phyloP scores from a whole-genome alignment of 2,797 vertebrate species.

The Gephyroberyx darwinii region DNA sequence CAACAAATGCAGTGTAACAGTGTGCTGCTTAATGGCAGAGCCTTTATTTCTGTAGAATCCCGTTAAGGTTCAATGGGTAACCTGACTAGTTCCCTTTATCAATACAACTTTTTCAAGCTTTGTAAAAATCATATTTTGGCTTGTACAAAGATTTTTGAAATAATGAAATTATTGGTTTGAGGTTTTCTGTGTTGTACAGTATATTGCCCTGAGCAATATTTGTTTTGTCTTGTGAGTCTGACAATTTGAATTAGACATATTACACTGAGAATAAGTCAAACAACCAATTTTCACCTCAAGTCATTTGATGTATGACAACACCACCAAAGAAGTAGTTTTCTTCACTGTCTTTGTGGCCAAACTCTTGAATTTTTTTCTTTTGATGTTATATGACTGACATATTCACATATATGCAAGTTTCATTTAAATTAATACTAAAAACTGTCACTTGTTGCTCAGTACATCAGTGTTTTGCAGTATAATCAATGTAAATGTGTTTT shows the following conservation, averaged over 20 bases:
- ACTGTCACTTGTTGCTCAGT: conserved; percentile 24
- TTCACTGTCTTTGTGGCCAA: conserved; percentile 3
- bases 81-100: conserved; percentile 3
- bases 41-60: conserved; percentile 12
- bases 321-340: conserved; percentile 50
- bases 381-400: conserved; percentile 4
- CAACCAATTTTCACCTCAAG: conserved; percentile 57
- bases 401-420: conserved; percentile 19
- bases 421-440: not conserved
- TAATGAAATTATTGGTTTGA: not conserved
- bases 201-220: not conserved
- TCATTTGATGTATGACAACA: conserved; percentile 37
- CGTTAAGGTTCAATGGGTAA: conserved; percentile 8
- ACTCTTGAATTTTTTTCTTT: not conserved
- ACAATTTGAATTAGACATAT: conserved; percentile 5
- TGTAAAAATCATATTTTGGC: conserved; percentile 21
- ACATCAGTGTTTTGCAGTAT: conserved; percentile 17
- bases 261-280: conserved; percentile 22
- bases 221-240: conserved; percentile 15
- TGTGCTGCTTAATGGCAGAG: conserved; percentile 58
- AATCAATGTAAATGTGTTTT: conserved; percentile 29
- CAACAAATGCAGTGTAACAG: conserved; percentile 50
- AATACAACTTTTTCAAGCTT: conserved; percentile 32
- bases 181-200: conserved; percentile 16
- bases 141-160: conserved; percentile 10